Percentiles rank a stretch among this genome's conserved stretches.
Evolutionary conservation across 2,797 vertebrate genomes (phyloP).

Genomic region (Takifugu rubripes): DNA sequence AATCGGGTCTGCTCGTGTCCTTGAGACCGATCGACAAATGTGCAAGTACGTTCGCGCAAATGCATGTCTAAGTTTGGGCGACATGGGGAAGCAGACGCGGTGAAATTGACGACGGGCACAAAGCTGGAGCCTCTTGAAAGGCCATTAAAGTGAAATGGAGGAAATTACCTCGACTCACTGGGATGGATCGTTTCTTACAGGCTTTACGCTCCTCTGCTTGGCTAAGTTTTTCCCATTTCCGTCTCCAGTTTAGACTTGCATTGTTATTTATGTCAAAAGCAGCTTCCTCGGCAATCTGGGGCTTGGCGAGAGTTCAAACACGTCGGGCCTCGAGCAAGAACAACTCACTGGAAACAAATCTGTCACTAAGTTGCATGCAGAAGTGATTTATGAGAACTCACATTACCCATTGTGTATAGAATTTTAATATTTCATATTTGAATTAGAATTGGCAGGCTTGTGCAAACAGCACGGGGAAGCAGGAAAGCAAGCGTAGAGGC

Average conservation of each 20-base stretch:
- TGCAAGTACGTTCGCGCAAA: constrained; percentile 12
- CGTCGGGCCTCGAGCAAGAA: background rate
- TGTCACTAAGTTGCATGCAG: background rate
- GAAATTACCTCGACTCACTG: constrained; percentile 31
- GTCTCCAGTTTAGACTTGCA: background rate
- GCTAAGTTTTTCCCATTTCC: background rate
- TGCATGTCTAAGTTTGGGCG: constrained; percentile 25
- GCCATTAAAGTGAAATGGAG: constrained; percentile 41
- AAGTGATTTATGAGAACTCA: background rate
- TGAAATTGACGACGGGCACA: constrained; percentile 40
- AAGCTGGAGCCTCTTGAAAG: constrained; percentile 26
- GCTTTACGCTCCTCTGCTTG: constrained; percentile 15
- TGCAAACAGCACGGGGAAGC: background rate
- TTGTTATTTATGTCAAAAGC: constrained; percentile 9
- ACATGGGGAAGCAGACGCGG: constrained; percentile 49
- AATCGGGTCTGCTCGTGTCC: background rate
- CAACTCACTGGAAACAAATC: background rate
- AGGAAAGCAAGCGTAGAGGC: background rate
- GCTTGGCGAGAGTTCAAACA: background rate
- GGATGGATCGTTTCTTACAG: constrained; percentile 36
- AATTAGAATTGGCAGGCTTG: background rate
- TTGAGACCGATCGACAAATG: constrained; percentile 19
- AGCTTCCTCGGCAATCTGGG: background rate
- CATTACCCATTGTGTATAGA: background rate
- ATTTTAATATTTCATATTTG: background rate